phyloP scores from a whole-genome alignment of 2,113 vertebrate species.

The Ochotona princeps region DNA sequence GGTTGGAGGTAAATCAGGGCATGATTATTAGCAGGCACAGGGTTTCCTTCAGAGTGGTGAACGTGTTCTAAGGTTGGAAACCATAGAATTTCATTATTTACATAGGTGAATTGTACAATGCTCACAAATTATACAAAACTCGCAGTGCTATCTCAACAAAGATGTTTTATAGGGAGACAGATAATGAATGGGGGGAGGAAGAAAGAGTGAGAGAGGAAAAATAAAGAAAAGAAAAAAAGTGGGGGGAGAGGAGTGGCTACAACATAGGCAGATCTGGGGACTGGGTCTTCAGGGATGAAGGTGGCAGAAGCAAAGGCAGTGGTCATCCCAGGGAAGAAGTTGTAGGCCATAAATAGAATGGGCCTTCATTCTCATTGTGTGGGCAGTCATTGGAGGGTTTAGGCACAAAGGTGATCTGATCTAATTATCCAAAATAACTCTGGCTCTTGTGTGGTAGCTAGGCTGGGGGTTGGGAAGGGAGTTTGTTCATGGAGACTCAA shows the following conservation, averaged over 20 bases:
- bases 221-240: accelerated
- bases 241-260: not conserved
- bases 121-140: too few relatives aligned
- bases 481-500: not conserved
- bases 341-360: not conserved
- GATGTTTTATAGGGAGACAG: not conserved
- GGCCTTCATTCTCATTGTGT: not conserved
- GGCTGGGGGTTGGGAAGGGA: not conserved
- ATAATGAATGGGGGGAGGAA: not conserved
- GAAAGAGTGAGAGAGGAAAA: not conserved
- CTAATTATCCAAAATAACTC: not conserved
- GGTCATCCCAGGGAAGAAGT: not conserved
- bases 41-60: not conserved
- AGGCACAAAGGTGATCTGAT: not conserved
- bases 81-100: not conserved
- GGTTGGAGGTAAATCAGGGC: not conserved
- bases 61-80: not conserved
- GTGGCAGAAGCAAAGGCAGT: not conserved
- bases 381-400: not conserved
- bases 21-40: not conserved
- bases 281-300: not conserved
- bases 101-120: not conserved
- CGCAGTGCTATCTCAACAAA: not conserved
- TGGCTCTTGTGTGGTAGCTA: not conserved
- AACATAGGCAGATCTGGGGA: not conserved